Conservation (phyloP, 2,797 vertebrate genomes). For the Merluccius polli region DNA sequence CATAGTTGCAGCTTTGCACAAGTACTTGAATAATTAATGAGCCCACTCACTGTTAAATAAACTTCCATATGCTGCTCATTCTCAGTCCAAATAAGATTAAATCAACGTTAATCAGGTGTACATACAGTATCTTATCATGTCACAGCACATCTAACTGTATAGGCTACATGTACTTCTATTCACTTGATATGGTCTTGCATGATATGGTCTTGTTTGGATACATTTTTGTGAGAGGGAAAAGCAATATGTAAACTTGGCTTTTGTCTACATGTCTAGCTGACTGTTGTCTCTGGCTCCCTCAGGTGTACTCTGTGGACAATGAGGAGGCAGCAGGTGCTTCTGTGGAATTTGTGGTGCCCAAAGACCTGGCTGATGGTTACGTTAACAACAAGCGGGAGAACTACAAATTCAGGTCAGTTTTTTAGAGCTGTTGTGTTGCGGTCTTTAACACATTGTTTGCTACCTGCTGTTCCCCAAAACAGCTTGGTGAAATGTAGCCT, state of each 20-base stretch:
- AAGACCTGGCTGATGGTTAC: slow-evolving; percentile 87
- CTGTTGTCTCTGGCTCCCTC: slow-evolving; percentile 50
- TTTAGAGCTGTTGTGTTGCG: neutral
- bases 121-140: neutral
- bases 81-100: neutral
- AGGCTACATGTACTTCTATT: neutral
- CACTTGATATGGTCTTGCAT: neutral
- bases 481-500: neutral
- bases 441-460: neutral
- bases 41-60: neutral
- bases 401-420: slow-evolving; percentile 88
- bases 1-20: neutral
- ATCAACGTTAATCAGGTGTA: neutral
- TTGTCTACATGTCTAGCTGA: slow-evolving; percentile 6
- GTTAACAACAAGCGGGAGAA: slow-evolving; percentile 91
- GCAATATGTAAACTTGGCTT: neutral
- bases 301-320: slow-evolving; percentile 84
- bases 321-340: slow-evolving; percentile 69
- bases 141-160: neutral
- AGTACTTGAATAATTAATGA: neutral
- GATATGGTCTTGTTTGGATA: neutral
- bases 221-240: neutral
- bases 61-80: neutral
- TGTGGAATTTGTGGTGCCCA: slow-evolving; percentile 85
- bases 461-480: neutral